A percentile compares a stretch with the other conserved stretches of the same genome.
Conservation (phyloP, 2,797 vertebrate species). For the Sebastiscus albofasciatus region DNA sequence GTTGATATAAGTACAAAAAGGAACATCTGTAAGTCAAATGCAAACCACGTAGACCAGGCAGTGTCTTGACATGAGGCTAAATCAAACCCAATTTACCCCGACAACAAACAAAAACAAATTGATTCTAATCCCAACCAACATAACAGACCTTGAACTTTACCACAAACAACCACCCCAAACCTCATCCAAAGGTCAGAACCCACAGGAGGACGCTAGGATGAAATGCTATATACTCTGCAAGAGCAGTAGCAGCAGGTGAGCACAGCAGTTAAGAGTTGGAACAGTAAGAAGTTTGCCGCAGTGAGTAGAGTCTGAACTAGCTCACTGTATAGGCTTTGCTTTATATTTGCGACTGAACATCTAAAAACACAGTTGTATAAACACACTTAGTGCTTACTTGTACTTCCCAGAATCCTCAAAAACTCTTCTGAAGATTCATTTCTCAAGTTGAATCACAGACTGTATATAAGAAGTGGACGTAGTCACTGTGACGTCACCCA, state of each 20-base stretch:
- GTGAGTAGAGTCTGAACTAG: neutral
- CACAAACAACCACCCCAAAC: neutral
- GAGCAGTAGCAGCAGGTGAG: too few species aligned
- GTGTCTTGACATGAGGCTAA: neutral
- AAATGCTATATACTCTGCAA: neutral
- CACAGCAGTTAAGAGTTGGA: neutral
- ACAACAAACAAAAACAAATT: neutral
- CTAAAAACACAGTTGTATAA: neutral
- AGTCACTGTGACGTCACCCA: too few species aligned
- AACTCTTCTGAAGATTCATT: too few species aligned
- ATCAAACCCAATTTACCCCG: neutral
- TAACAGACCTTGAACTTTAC: neutral
- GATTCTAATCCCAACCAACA: neutral
- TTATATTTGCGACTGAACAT: neutral
- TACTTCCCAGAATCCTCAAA: too few species aligned
- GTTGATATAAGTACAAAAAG: neutral
- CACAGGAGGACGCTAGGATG: neutral
- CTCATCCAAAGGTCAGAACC: neutral
- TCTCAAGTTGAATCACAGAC: too few species aligned
- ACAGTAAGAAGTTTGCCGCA: too few species aligned
- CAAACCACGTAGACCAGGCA: neutral
- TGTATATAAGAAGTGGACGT: too few species aligned
- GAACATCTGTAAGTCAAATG: neutral
- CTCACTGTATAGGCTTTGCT: neutral
- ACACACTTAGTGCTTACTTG: too few species aligned